Evolutionary conservation across 2,888 invertebrate genomes (phyloP).

Genomic region (Xanthia icteritia): DNA sequence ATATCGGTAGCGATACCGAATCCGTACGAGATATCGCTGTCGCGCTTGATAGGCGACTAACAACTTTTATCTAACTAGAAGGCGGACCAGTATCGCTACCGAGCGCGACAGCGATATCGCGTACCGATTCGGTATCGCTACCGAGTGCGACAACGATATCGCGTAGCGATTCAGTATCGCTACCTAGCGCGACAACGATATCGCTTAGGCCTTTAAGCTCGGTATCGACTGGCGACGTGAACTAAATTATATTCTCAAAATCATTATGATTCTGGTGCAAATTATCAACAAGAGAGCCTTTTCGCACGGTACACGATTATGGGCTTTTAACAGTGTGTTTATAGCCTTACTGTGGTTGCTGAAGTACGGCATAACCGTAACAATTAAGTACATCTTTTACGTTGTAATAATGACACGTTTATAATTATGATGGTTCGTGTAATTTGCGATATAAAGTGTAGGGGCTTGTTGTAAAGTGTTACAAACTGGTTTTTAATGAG

Average conservation of each 20-base stretch:
- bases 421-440: slow-evolving; percentile 52
- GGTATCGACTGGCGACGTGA: not conserved
- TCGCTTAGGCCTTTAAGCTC: not conserved
- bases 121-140: too few relatives aligned
- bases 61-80: too few relatives aligned
- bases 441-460: slow-evolving; percentile 43
- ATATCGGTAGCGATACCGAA: too few relatives aligned
- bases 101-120: not conserved
- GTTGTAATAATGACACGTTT: slow-evolving; percentile 59
- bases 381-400: slow-evolving; percentile 59
- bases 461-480: slow-evolving; percentile 1
- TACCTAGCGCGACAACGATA: too few relatives aligned
- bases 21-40: too few relatives aligned
- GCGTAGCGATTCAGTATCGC: too few relatives aligned
- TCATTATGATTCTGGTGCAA: not conserved
- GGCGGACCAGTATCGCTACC: too few relatives aligned
- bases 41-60: too few relatives aligned
- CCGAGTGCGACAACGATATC: too few relatives aligned
- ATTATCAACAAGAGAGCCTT: slow-evolving; percentile 36
- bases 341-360: slow-evolving; percentile 58
- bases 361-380: slow-evolving; percentile 60
- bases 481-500: slow-evolving; percentile 13
- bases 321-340: slow-evolving; percentile 65
- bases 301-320: slow-evolving; percentile 53
- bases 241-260: not conserved